Conservation (phyloP, 2,797 vertebrate species). For the Danionella dracula region DNA sequence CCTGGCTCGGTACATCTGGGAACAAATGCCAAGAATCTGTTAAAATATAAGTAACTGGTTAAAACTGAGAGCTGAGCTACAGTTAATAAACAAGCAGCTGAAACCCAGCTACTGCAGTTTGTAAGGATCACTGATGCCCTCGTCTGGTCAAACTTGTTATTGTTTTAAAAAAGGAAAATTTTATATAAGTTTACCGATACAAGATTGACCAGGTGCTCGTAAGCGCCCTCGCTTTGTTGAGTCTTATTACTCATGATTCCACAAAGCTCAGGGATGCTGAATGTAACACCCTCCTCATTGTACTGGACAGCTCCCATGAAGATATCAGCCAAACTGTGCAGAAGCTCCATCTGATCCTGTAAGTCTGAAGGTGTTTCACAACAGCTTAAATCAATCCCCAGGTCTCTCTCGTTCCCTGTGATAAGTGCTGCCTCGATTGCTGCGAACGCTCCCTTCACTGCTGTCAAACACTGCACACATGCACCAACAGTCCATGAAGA, state of each 20-base stretch:
- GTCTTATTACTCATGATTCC: conserved; percentile 62
- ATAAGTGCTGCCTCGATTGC: conserved; percentile 59
- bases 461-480: conserved; percentile 63
- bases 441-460: conserved; percentile 62
- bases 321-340: conserved; percentile 69
- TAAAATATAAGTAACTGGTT: too few relatives aligned
- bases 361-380: conserved; percentile 58
- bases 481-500: not conserved
- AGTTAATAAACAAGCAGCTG: too few relatives aligned
- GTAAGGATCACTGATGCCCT: too few relatives aligned
- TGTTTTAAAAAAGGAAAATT: too few relatives aligned
- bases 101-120: too few relatives aligned
- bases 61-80: too few relatives aligned
- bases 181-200: conserved; percentile 57
- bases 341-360: conserved; percentile 63
- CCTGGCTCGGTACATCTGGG: conserved; percentile 59
- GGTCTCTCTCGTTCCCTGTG: conserved; percentile 43
- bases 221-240: conserved; percentile 34
- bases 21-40: too few relatives aligned
- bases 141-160: too few relatives aligned
- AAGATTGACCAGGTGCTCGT: conserved; percentile 53
- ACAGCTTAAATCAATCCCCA: conserved; percentile 66
- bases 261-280: conserved; percentile 67
- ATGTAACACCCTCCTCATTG: conserved; percentile 58
- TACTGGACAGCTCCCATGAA: conserved; percentile 77